phyloP scores from a whole-genome alignment of 2,797 vertebrate genomes.

The Gymnothorax javanicus region DNA sequence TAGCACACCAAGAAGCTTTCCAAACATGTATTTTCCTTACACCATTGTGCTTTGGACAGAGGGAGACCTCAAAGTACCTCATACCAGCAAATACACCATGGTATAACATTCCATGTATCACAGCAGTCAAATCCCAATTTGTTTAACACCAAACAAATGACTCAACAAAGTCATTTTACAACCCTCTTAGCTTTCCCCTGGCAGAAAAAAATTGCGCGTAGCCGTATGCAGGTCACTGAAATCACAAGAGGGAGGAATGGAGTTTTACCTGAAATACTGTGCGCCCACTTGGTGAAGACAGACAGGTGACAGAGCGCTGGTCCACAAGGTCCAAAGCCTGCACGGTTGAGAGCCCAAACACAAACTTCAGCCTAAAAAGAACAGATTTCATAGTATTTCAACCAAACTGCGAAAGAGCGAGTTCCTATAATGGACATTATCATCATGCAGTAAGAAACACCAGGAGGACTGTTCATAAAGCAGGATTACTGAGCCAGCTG shows the following conservation, averaged over 20 bases:
- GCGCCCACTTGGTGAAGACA: slow-evolving; percentile 86
- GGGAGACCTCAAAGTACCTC: not conserved
- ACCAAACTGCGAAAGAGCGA: not conserved
- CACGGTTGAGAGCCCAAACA: slow-evolving; percentile 85
- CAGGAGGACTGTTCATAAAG: too few species aligned
- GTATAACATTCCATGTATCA: not conserved
- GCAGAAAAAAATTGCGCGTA: too few species aligned
- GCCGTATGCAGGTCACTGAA: not conserved
- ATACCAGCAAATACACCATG: not conserved
- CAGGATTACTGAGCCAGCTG: too few species aligned
- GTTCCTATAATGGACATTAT: not conserved
- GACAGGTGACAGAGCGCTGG: slow-evolving; percentile 76
- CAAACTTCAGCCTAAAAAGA: slow-evolving; percentile 82
- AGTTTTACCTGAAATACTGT: slow-evolving; percentile 80
- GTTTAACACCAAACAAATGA: too few species aligned
- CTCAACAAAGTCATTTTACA: too few species aligned
- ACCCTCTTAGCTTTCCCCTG: too few species aligned
- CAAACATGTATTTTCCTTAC: not conserved
- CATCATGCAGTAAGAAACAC: not conserved
- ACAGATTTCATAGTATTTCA: not conserved
- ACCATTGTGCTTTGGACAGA: not conserved
- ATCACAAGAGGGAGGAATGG: not conserved
- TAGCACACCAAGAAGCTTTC: not conserved
- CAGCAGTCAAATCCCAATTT: too few species aligned
- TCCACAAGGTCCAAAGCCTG: slow-evolving; percentile 92